Base-by-base conservation (phyloP, 2,113 vertebrate genomes). In the Kryptolebias marmoratus region DNA sequence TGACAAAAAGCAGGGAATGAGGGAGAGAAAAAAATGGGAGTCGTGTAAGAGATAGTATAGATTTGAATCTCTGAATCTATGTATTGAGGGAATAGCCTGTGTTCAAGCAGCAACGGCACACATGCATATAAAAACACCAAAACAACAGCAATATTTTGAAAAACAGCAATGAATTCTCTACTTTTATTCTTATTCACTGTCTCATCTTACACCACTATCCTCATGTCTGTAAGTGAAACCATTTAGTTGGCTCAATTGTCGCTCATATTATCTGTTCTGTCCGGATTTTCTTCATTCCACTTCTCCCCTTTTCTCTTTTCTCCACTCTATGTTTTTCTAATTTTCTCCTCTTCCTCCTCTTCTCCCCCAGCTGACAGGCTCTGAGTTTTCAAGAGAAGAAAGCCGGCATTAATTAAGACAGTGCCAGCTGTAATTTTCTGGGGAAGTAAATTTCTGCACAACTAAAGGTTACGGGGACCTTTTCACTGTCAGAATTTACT, bases 401-500 rank as follows among this genome's bases (percentile, higher is more conserved):
- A 98, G 96, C 95, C 93, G 95, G 96, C 98, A 99, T 99, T 99
- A 99, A 99, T 99, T 99, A 99, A 99, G 98, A 99, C 97, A 95
- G 96, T 98, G 96, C 96, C 98, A 97, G 97, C 97, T 98, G 98
- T 98, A 99, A 99, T 99, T 99, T 99, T 98, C 97, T 97, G 96
- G 97, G 97, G 98, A 99, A 99, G 98, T 98, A 98, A 98, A 99
- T 99, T 99, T 98, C 97, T 97, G 95, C 96, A 97, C 96, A 98
- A 98, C 97, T 98, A 99, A 99, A 99, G 98, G 97, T 98, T 98
- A 98, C 96, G 95, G 98, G 97, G 97, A 98, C 98, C 97, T 99
- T 99, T 99, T 98, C 98, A 98, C 97, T 99, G 98, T 99, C 98
- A 99, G 97, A 98, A 98, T 99, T 98, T 98, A 98, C 98, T 98